phyloP scores from a whole-genome alignment of 2,113 vertebrate species.

The Nestor notabilis region DNA sequence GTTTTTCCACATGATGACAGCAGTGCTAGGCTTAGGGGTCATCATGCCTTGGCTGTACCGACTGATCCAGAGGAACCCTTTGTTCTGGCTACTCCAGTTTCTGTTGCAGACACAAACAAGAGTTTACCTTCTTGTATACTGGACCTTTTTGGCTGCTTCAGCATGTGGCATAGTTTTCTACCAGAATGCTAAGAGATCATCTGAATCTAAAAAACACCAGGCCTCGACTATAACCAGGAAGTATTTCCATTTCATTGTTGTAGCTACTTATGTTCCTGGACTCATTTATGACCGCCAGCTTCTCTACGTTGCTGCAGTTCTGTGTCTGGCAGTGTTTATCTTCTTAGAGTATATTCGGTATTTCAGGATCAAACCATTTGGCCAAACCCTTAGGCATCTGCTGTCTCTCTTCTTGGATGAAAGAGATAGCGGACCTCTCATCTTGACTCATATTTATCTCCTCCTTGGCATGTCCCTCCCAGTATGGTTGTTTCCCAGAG shows the following conservation, averaged over 20 bases:
- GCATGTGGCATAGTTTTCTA: conserved; percentile 88
- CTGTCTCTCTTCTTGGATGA: conserved; percentile 94
- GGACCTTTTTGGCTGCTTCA: conserved; percentile 81
- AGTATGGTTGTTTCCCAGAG: conserved; percentile 90
- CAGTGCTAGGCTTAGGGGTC: conserved; percentile 88
- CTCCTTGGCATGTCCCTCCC: conserved; percentile 94
- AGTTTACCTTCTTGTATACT: conserved; percentile 86
- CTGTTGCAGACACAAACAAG: conserved; percentile 81
- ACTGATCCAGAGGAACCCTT: conserved; percentile 89
- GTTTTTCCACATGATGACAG: conserved; percentile 95
- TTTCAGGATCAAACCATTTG: conserved; percentile 91
- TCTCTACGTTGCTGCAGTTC: conserved; percentile 86
- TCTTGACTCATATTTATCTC: conserved; percentile 94
- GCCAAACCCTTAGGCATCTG: conserved; percentile 84
- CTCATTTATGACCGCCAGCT: conserved; percentile 89
- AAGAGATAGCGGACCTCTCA: conserved; percentile 93
- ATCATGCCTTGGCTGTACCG: conserved; percentile 93
- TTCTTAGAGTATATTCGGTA: conserved; percentile 91
- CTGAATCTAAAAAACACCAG: conserved; percentile 90
- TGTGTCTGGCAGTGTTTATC: conserved; percentile 86
- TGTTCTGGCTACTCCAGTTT: conserved; percentile 92
- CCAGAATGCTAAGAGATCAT: conserved; percentile 86
- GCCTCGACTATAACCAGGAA: conserved; percentile 89
- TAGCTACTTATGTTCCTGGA: conserved; percentile 91
- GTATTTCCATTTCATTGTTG: conserved; percentile 93